A percentile compares a stretch with the other conserved stretches of the same genome.
These are phyloP conservation scores for Ispidina picta DNA, from an alignment of 2,797 vertebrate genomes.

Conservation along the genomic window DNA sequence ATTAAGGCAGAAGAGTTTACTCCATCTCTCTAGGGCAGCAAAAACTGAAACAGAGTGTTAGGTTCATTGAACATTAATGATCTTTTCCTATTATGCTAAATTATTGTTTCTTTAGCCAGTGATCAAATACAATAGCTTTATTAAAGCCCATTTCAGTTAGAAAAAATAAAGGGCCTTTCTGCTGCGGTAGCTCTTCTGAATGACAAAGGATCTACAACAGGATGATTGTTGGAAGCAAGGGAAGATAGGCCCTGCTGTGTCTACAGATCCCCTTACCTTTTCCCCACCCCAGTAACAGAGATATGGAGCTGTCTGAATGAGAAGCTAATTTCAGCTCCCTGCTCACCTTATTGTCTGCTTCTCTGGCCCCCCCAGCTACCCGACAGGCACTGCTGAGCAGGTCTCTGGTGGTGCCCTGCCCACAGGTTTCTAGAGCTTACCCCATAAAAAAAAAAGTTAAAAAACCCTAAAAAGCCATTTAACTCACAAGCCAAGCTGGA, in stretches of 20 bases:
- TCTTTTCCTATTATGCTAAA: slow-evolving; percentile 73
- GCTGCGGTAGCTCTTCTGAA: not conserved
- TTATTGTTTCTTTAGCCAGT: slow-evolving; percentile 73
- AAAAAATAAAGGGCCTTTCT: slow-evolving; percentile 52
- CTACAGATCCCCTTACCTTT: not conserved
- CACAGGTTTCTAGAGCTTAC: fast-evolving
- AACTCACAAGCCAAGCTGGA: not conserved
- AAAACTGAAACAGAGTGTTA: slow-evolving; percentile 69
- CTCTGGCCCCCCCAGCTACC: not conserved
- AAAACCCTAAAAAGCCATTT: not conserved
- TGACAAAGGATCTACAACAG: slow-evolving; percentile 7
- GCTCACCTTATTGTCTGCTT: not conserved
- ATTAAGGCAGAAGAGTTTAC: slow-evolving; percentile 73
- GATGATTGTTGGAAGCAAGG: not conserved
- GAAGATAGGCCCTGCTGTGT: not conserved
- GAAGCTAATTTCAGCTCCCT: not conserved
- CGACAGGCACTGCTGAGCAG: not conserved
- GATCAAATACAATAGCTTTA: slow-evolving; percentile 80
- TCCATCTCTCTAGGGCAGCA: slow-evolving; percentile 65
- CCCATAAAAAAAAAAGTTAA: not conserved
- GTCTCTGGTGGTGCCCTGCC: not conserved
- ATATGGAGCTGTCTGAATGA: not conserved
- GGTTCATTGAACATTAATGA: slow-evolving; percentile 77
- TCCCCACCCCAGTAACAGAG: not conserved
- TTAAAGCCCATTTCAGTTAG: slow-evolving; percentile 70